A percentile compares a stretch with the other conserved stretches of the same genome.
These are phyloP conservation scores for Euleptes europaea DNA, from an alignment of 2,113 vertebrate genomes.

Conservation along the genomic window DNA sequence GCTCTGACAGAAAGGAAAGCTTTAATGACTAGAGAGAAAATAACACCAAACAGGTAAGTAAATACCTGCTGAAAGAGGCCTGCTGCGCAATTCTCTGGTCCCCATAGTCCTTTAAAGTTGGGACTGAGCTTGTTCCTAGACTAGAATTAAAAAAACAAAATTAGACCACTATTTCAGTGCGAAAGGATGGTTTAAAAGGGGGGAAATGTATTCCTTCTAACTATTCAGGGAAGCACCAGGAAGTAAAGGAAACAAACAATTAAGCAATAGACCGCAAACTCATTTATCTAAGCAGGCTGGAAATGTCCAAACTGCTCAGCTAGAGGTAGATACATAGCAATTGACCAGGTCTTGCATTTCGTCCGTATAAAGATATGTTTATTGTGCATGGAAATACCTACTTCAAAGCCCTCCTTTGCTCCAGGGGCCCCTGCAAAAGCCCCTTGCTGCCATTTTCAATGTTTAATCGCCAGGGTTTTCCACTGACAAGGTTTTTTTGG, in stretches of 20 bases:
- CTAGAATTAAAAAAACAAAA: neutral
- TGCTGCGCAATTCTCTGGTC: neutral
- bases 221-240: neutral
- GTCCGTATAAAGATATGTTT: slow-evolving; percentile 26
- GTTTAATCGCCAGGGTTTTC: slow-evolving; percentile 60
- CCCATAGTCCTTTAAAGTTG: neutral
- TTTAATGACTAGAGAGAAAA: neutral
- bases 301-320: neutral
- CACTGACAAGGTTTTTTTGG: slow-evolving; percentile 56
- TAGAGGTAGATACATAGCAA: neutral
- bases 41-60: neutral
- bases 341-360: slow-evolving; percentile 2
- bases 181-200: neutral
- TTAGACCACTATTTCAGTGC: neutral
- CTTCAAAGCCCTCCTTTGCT: slow-evolving; percentile 40
- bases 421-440: slow-evolving; percentile 36
- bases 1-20: neutral
- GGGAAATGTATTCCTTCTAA: neutral
- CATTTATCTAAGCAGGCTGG: neutral
- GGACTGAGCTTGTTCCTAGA: neutral
- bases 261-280: neutral
- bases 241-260: slow-evolving; percentile 15
- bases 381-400: slow-evolving; percentile 45
- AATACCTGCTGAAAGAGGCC: neutral
- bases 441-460: slow-evolving; percentile 19